phyloP scores from a whole-genome alignment of 2,113 vertebrate genomes.

The Mustela lutreola region DNA sequence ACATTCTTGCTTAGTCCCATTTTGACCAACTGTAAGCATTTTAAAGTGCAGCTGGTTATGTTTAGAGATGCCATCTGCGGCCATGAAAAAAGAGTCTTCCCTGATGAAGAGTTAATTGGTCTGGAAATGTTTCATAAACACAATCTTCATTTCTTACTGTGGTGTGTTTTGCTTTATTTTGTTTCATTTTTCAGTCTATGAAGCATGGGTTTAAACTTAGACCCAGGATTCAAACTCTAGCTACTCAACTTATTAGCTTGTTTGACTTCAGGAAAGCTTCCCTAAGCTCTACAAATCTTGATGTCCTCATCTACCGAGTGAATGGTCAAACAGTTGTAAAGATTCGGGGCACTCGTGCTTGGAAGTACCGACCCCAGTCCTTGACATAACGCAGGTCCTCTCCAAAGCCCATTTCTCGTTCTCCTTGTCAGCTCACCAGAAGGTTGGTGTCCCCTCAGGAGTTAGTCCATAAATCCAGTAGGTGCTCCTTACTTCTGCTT shows the following conservation, averaged over 20 bases:
- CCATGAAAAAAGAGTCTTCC: conserved; percentile 55
- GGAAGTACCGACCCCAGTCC: not conserved
- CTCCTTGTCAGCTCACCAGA: not conserved
- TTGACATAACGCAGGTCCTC: not conserved
- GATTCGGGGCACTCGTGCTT: not conserved
- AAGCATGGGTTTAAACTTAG: conserved; percentile 61
- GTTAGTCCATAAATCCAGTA: not conserved
- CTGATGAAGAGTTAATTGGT: conserved; percentile 70
- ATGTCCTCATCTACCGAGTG: conserved; percentile 32
- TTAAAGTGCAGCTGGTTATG: conserved; percentile 66
- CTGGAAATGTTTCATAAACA: conserved; percentile 74
- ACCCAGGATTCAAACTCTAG: conserved; percentile 5
- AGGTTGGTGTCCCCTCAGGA: not conserved
- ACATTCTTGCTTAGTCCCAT: not conserved
- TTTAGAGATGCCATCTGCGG: conserved; percentile 72
- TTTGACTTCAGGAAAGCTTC: conserved; percentile 38
- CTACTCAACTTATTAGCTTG: conserved; percentile 24
- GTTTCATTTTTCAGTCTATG: conserved; percentile 57
- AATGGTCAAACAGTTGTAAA: not conserved
- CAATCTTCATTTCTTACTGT: conserved; percentile 52
- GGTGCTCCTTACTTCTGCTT: not conserved
- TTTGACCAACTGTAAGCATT: conserved; percentile 63
- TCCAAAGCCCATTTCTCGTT: not conserved
- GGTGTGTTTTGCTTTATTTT: conserved; percentile 64
- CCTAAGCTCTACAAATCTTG: not conserved